phyloP scores from a whole-genome alignment of 2,888 invertebrate genomes.

The Slavum lentiscoides region DNA sequence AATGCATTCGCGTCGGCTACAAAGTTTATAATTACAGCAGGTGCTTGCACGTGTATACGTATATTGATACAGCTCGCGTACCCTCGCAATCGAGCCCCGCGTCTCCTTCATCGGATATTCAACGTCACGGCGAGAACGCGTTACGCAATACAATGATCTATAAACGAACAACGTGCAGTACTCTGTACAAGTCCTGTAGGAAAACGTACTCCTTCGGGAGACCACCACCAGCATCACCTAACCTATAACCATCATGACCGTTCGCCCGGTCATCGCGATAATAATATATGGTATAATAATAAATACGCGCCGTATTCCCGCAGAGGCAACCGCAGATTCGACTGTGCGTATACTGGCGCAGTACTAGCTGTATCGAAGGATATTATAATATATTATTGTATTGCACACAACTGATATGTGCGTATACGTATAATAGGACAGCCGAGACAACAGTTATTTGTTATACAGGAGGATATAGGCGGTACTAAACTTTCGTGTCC shows the following conservation, averaged over 20 bases:
- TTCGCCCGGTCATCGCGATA: neutral
- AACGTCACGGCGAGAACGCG: neutral
- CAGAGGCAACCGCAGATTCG: no score
- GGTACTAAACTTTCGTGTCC: no score
- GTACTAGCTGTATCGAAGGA: no score
- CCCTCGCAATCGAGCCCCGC: no score
- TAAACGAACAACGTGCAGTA: neutral
- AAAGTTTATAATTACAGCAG: conserved; percentile 48
- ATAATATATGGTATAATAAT: no score
- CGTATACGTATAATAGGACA: no score
- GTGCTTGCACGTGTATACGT: neutral
- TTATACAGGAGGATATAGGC: no score
- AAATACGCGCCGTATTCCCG: neutral
- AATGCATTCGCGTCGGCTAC: conserved; percentile 28
- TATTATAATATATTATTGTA: no score
- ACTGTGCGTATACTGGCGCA: no score
- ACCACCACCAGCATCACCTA: neutral
- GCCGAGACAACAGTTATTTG: no score
- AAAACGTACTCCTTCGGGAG: conserved; percentile 2
- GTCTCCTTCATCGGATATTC: neutral
- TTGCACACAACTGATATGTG: no score
- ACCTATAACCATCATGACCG: neutral
- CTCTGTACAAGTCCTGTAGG: neutral
- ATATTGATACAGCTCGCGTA: neutral
- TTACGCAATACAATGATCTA: no score